Conservation (phyloP, 2,888 invertebrate genomes). For the Incurvaria masculella region DNA sequence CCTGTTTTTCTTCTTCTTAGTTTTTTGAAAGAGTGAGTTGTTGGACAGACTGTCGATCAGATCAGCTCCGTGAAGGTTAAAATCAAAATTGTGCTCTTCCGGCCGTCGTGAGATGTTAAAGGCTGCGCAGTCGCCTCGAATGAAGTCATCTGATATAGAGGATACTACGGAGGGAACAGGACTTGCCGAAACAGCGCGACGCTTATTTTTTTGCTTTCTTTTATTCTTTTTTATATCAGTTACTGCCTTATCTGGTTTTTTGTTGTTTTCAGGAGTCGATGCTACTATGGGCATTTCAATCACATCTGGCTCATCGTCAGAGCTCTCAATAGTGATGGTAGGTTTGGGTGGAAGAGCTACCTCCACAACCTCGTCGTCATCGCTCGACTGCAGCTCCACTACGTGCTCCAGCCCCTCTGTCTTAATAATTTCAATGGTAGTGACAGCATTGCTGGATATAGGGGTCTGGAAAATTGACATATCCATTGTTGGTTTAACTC, state of each 20-base stretch:
- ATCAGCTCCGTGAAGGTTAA: conserved; percentile 47
- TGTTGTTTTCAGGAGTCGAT: conserved; percentile 16
- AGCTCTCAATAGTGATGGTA: conserved; percentile 48
- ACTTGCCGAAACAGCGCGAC: conserved; percentile 33
- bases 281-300: conserved; percentile 20
- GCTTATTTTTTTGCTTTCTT: conserved; percentile 1
- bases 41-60: conserved; percentile 33
- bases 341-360: conserved; percentile 45
- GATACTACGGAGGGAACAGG: conserved; percentile 49
- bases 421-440: conserved; percentile 37
- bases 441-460: conserved; percentile 29
- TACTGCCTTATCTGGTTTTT: conserved; percentile 5
- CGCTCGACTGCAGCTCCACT: conserved; percentile 36
- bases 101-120: conserved; percentile 44
- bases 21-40: conserved; percentile 27
- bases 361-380: conserved; percentile 50
- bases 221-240: conserved; percentile 16
- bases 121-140: conserved; percentile 46
- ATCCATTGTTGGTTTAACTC: conserved; percentile 21
- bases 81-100: conserved; percentile 43
- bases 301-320: conserved; percentile 45
- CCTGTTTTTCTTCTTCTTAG: conserved; percentile 41
- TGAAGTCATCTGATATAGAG: conserved; percentile 50
- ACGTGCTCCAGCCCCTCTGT: conserved; percentile 25
- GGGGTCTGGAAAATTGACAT: conserved; percentile 34